Evolutionary conservation across 2,113 vertebrate genomes (phyloP).

Genomic region (Tor tambroides): DNA sequence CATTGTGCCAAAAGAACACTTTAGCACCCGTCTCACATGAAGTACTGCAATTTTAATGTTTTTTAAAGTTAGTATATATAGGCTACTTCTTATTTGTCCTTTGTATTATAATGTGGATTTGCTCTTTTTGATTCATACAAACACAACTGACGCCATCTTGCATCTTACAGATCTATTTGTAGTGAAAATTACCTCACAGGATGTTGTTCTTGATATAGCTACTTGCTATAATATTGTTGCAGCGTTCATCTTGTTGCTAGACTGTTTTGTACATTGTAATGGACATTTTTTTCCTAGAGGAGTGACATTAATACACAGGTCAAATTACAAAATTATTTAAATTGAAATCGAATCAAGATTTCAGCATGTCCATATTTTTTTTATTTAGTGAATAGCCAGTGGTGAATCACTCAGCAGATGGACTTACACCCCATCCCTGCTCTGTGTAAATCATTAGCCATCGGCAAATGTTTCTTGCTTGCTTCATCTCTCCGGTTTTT

Average conservation of each 20-base stretch:
- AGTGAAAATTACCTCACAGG: background rate
- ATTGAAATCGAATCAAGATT: background rate
- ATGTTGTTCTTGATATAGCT: too few species aligned
- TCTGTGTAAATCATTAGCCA: conserved; percentile 41
- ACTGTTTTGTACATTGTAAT: background rate
- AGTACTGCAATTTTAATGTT: too few species aligned
- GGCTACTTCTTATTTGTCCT: background rate
- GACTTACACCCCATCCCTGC: background rate
- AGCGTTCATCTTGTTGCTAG: background rate
- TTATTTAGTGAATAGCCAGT: background rate
- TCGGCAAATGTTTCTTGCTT: background rate
- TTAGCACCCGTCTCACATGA: too few species aligned
- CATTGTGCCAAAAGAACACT: too few species aligned
- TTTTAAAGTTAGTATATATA: too few species aligned
- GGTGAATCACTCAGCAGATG: conserved; percentile 9
- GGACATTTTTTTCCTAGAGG: background rate
- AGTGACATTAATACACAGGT: background rate
- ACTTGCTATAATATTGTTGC: background rate
- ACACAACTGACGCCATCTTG: background rate
- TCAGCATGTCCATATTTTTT: background rate
- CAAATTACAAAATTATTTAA: background rate
- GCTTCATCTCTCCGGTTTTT: conserved; percentile 5
- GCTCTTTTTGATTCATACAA: background rate
- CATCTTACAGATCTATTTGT: background rate
- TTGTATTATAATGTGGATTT: background rate